Base-by-base conservation (phyloP, 2,797 vertebrate species). In the Agapornis canus region DNA sequence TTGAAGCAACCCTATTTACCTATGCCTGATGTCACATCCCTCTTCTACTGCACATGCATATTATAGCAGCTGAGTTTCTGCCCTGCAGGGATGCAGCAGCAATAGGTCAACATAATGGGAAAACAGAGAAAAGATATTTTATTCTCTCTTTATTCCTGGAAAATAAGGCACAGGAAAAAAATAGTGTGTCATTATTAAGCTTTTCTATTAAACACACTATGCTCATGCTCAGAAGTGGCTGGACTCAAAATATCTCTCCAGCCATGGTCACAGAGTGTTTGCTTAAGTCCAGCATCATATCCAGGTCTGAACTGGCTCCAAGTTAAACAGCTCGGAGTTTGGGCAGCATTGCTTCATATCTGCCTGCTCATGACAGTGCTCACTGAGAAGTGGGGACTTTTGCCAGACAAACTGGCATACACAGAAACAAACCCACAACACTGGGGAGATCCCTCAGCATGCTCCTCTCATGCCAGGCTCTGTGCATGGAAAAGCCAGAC, bases 401-500 rank as follows among this genome's bases (percentile, higher is more conserved):
- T 52, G 59, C 48, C 69, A 80, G 47, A n/a, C 32, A 81, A 61
- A 42, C 19, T 71, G 75, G 47, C 26, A 5, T 3, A 17, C 21
- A 17, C 19, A 25, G 39, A 16, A 65, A 37, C 31, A 35, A 75
- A 56, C 13, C 21, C 3, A 0, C 22, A 25, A 5, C 1, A 6
- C 47, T 18, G 31, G 43, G 35, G 9, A 81, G 22, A 68, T 39
- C 32, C 59, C 25, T 37, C 22, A 51, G 26, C 71, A 37, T 1
- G 2, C 14, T 42, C 31, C 47, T 47, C 71, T 42, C 2, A 1
- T 39, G 43, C 54, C 59, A 57, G 23, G 59, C 11, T 32, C 65
- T 42, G 40, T 0, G 0, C 29, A 31, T 1, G 2, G 31, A 69
- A 72, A 29, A 20, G 32, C 29, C 4, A 3, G 25, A 37, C 57